Percentiles rank a stretch among this genome's conserved stretches.
phyloP scores from a whole-genome alignment of 2,888 invertebrate genomes.

The Drosophila crucigera region DNA sequence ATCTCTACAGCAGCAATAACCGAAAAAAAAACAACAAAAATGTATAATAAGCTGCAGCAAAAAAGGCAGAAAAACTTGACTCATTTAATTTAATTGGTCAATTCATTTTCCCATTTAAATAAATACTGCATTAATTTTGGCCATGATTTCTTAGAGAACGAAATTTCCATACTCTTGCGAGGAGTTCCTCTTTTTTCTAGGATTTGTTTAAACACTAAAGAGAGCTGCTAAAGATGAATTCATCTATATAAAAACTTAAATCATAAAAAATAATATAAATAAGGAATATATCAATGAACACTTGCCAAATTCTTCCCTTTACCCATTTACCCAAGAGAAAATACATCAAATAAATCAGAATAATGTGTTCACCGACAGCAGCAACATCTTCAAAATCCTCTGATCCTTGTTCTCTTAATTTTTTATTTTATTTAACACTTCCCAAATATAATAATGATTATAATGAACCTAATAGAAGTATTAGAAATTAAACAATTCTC shows the following conservation, averaged over 20 bases:
- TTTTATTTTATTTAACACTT: neutral
- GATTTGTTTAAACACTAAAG: neutral
- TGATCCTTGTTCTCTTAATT: neutral
- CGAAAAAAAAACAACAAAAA: neutral
- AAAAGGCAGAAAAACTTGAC: conserved; percentile 62
- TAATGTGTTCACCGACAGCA: neutral
- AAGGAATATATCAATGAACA: neutral
- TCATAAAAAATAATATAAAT: too few relatives aligned
- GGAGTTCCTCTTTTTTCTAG: neutral
- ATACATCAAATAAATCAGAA: neutral
- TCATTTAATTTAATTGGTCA: conserved; percentile 79
- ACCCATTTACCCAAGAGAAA: neutral
- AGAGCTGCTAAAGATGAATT: neutral
- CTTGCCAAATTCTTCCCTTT: neutral
- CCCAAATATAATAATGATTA: neutral
- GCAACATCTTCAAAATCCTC: neutral
- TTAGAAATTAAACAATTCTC: neutral
- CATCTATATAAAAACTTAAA: neutral
- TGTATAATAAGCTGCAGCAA: neutral
- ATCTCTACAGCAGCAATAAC: conserved; percentile 38
- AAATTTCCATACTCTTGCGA: conserved; percentile 30
- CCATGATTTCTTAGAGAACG: neutral
- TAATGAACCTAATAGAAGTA: neutral
- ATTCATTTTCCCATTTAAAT: conserved; percentile 75
- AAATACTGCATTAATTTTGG: conserved; percentile 59